These are phyloP conservation scores for Anolis carolinensis DNA, from an alignment of 2,113 vertebrate species.

Conservation along the genomic window DNA sequence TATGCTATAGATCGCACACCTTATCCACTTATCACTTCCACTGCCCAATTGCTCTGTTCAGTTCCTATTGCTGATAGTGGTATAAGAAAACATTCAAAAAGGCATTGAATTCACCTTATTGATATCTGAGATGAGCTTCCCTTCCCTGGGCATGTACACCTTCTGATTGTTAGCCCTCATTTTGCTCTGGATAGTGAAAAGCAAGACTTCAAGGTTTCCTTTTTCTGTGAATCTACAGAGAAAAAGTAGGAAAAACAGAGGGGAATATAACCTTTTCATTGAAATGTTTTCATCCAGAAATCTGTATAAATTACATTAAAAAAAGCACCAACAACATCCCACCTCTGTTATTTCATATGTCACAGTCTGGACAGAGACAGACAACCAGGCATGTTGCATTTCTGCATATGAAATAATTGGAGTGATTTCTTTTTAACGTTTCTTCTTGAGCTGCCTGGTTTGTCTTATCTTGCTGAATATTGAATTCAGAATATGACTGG, in stretches of 20 bases:
- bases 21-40: too few species aligned
- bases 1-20: neutral
- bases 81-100: neutral
- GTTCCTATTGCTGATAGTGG: neutral
- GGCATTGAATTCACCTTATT: constrained; percentile 84
- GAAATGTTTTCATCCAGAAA: constrained; percentile 19
- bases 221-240: constrained; percentile 93
- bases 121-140: constrained; percentile 97
- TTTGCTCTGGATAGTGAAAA: constrained; percentile 98
- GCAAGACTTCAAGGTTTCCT: constrained; percentile 94
- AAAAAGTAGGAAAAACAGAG: constrained; percentile 13
- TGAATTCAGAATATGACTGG: neutral
- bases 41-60: neutral
- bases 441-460: neutral
- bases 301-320: neutral
- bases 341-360: constrained; percentile 16
- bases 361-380: constrained; percentile 41
- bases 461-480: neutral
- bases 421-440: neutral
- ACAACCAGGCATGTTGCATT: neutral
- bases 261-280: neutral
- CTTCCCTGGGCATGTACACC: constrained; percentile 95
- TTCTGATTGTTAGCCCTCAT: constrained; percentile 99
- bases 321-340: neutral
- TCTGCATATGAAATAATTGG: neutral